phyloP scores from a whole-genome alignment of 2,888 invertebrate genomes.

The Junonia oenone region DNA sequence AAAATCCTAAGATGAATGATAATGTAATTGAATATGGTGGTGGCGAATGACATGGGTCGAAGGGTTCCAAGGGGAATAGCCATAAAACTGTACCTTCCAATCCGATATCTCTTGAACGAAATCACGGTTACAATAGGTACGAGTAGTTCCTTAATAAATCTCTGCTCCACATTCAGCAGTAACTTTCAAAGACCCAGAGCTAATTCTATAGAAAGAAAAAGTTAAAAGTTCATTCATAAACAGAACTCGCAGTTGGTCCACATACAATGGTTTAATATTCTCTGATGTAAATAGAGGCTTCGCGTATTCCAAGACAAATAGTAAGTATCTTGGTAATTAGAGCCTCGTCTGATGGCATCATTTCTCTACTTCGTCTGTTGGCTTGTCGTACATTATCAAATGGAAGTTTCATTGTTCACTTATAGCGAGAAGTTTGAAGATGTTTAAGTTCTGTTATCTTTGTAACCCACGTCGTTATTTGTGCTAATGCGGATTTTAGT shows the following conservation, averaged over 20 bases:
- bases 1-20: neutral
- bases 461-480: neutral
- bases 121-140: neutral
- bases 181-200: constrained; percentile 5
- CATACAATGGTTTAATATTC: constrained; percentile 27
- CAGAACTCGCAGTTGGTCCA: constrained; percentile 20
- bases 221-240: constrained; percentile 10
- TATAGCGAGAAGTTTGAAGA: neutral
- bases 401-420: constrained; percentile 23
- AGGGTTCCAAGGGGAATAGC: neutral
- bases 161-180: constrained; percentile 9
- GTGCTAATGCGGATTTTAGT: neutral
- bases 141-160: constrained; percentile 5
- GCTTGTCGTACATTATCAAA: constrained; percentile 23
- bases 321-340: constrained; percentile 40
- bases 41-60: neutral
- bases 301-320: constrained; percentile 34
- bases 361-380: constrained; percentile 36
- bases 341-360: constrained; percentile 34
- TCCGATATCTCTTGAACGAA: neutral
- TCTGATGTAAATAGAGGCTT: constrained; percentile 32
- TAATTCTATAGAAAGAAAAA: constrained; percentile 16
- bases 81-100: neutral
- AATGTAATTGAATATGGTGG: neutral
- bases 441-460: neutral